A percentile compares a stretch with the other conserved stretches of the same genome.
Conservation (phyloP, 2,797 vertebrate genomes). For the Malacoctenus gilli region DNA sequence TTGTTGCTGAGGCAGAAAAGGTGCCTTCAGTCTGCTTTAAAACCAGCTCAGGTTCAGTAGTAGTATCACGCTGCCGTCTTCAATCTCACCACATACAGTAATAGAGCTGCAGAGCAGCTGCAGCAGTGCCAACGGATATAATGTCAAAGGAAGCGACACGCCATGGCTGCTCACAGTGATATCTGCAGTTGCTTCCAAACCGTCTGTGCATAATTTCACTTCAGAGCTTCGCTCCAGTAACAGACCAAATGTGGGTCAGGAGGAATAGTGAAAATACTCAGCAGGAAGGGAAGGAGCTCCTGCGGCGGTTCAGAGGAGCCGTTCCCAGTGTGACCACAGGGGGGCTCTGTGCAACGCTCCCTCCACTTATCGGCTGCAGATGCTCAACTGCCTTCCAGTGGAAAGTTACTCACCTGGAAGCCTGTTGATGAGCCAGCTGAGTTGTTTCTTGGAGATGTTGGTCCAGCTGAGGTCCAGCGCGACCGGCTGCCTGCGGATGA, state of each 20-base stretch:
- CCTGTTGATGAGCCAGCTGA: conserved; percentile 97
- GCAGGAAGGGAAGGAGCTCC: neutral
- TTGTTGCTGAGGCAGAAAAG: too few relatives aligned
- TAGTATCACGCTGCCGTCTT: too few relatives aligned
- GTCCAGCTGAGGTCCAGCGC: conserved; percentile 97
- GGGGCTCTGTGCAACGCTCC: neutral
- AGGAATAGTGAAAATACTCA: neutral
- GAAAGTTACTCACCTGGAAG: conserved; percentile 85
- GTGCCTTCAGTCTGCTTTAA: too few relatives aligned
- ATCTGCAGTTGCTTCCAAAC: neutral
- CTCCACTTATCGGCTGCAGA: neutral
- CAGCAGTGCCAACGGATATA: too few relatives aligned
- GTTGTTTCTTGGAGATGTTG: conserved; percentile 98
- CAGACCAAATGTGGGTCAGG: neutral
- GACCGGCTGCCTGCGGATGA: conserved; percentile 93
- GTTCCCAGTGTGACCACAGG: neutral
- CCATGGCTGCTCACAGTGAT: too few relatives aligned
- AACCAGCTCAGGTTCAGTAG: too few relatives aligned
- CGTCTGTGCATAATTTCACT: too few relatives aligned
- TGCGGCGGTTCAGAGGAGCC: neutral
- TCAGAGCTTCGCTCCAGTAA: neutral
- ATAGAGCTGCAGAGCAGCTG: too few relatives aligned
- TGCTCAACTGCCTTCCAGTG: too few relatives aligned
- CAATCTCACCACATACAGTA: too few relatives aligned
- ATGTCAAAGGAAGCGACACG: too few relatives aligned